phyloP scores from a whole-genome alignment of 2,888 invertebrate genomes.

The Agonopterix arenella region DNA sequence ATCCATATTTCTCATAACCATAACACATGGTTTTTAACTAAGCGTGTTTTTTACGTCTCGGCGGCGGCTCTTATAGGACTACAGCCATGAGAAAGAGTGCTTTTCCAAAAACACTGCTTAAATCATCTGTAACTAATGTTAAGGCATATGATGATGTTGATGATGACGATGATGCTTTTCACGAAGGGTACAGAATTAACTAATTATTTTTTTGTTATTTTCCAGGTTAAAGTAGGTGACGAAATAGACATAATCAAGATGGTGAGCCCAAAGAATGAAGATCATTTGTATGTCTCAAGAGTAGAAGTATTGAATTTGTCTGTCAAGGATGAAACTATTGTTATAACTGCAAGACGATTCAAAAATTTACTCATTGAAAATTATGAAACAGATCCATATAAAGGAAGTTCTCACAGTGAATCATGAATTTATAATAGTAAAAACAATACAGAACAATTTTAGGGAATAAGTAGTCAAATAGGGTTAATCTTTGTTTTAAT shows the following conservation, averaged over 20 bases:
- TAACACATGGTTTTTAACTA: background rate
- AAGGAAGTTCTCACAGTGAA: conserved; percentile 24
- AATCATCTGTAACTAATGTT: no score
- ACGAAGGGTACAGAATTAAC: background rate
- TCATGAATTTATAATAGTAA: background rate
- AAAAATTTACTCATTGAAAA: conserved; percentile 85
- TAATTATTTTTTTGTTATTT: conserved; percentile 12
- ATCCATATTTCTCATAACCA: no score
- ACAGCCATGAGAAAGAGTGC: no score
- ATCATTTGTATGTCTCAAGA: conserved; percentile 82
- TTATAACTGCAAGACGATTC: conserved; percentile 79
- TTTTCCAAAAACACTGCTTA: no score
- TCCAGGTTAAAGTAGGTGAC: conserved; percentile 81
- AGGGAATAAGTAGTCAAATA: no score
- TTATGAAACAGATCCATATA: conserved; percentile 77
- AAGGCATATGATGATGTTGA: no score
- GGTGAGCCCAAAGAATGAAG: conserved; percentile 79
- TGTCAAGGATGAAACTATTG: conserved; percentile 74
- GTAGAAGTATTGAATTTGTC: conserved; percentile 78
- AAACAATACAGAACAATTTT: no score
- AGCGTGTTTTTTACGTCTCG: no score
- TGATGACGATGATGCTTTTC: no score
- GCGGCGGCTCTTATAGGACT: no score
- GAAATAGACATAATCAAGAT: conserved; percentile 87
- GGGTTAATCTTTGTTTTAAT: no score